Evolutionary conservation across 2,797 vertebrate species (phyloP), one percentile per base, ranked within the genome.

Genomic region (Eurystomus glaucurus): DNA sequence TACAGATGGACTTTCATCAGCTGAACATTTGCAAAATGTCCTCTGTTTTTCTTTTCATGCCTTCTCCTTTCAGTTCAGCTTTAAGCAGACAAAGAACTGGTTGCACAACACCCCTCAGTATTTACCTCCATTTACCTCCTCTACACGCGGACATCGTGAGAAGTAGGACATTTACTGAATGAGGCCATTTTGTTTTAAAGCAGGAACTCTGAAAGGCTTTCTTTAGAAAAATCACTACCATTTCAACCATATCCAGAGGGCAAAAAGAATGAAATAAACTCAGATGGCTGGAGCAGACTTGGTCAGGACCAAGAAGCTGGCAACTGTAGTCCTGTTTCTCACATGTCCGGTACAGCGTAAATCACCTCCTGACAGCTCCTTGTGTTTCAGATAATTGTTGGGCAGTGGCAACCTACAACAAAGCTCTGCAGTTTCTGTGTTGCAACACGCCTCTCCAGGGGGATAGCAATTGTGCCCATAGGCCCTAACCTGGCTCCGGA

Each of bases 351-450:
- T 64, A 12, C 64, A 60, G 68, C 1, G 9, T 96, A 96, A 95
- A 97, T 96, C 94, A 89, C 79, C 69, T 90, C 82, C 77, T 90
- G 95, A 91, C 96, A 94, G 95, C 82, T 89, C 70, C 95, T 88
- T 84, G 83, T 8, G 0, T 95, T 96, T 93, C 72, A 50, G 60
- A 77, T 90, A 64, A 88, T 96, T 89, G 74, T 43, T 85, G 95
- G 85, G 92, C 95, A 95, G 89, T 78, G 77, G 86, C 92, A 84
- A 28, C 84, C 92, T 94, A 93, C 93, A 97, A 88, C 89, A 93
- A 94, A 93, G 90, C 89, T 78, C 88, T 78, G 48, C 82, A 96
- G 66, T 93, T 72, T 20, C 37, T 91, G 77, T 83, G 78, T 94
- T 76, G 60, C 85, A 92, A 91, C 89, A 72, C 0, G 26, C 74